Conservation (phyloP, 2,888 invertebrate species). For the Phortica okadai region DNA sequence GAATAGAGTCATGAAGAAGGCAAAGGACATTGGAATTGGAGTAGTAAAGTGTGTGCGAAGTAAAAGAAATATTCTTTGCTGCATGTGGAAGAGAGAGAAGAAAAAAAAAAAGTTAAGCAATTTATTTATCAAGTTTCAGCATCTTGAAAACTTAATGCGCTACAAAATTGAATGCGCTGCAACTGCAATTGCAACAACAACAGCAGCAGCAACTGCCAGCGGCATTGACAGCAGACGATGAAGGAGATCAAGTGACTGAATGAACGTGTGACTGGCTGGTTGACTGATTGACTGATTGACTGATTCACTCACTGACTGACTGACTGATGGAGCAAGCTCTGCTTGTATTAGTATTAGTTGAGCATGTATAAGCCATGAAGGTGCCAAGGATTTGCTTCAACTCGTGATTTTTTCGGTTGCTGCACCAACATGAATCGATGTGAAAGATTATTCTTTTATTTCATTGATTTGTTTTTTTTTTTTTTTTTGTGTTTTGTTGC, state of each 20-base stretch:
- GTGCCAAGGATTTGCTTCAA: not conserved
- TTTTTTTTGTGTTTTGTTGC: not conserved
- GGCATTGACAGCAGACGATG: not conserved
- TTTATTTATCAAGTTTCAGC: conserved; percentile 71
- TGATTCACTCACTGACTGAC: not conserved
- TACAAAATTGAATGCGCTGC: conserved; percentile 61
- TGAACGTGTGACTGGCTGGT: too few relatives aligned
- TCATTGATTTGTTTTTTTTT: not conserved
- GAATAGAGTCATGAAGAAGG: not conserved
- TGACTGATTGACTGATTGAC: not conserved
- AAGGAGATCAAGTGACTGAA: too few relatives aligned
- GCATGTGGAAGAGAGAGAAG: not conserved
- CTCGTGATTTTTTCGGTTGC: not conserved
- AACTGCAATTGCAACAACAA: not conserved
- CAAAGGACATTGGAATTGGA: not conserved
- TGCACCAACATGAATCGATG: not conserved
- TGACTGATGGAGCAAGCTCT: conserved; percentile 21
- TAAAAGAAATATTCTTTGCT: conserved; percentile 2
- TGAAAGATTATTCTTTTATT: too few relatives aligned
- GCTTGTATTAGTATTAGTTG: conserved; percentile 22
- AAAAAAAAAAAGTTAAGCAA: conserved; percentile 52
- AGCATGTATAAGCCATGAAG: not conserved
- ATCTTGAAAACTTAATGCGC: conserved; percentile 70
- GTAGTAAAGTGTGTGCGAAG: not conserved
- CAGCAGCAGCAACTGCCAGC: not conserved